Conservation (phyloP, 2,797 vertebrate species). For the Botia almorhae region DNA sequence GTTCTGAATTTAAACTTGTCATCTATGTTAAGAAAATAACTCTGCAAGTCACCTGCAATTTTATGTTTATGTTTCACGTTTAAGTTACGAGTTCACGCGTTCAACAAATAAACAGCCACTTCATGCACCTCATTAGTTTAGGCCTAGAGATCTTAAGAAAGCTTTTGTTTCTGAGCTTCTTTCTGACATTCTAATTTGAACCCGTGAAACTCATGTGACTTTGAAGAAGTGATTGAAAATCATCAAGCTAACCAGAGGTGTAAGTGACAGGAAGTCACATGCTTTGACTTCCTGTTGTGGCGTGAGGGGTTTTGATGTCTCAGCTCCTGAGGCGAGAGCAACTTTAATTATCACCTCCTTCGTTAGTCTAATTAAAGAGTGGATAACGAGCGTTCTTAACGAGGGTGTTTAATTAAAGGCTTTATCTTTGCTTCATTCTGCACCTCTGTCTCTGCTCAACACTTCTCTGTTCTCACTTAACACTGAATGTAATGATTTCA, state of each 20-base stretch:
- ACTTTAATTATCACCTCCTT: slow-evolving; percentile 77
- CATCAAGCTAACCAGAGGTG: slow-evolving; percentile 21
- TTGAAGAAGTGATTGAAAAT: background rate
- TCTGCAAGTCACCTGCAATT: too few species aligned
- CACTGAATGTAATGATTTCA: slow-evolving; percentile 33
- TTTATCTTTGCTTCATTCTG: slow-evolving; percentile 31
- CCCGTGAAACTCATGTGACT: background rate
- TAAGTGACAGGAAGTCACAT: slow-evolving; percentile 48
- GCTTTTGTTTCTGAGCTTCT: too few species aligned
- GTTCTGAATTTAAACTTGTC: too few species aligned
- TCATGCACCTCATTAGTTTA: too few species aligned
- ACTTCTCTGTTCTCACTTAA: slow-evolving; percentile 24
- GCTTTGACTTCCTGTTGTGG: slow-evolving; percentile 62
- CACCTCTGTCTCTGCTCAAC: slow-evolving; percentile 28
- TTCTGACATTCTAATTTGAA: too few species aligned
- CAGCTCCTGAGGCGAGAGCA: slow-evolving; percentile 69
- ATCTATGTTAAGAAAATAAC: too few species aligned
- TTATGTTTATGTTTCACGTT: too few species aligned
- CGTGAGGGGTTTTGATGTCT: slow-evolving; percentile 57
- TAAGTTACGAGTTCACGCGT: too few species aligned
- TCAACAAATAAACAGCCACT: too few species aligned
- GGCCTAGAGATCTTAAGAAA: too few species aligned
- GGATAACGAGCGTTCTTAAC: slow-evolving; percentile 47
- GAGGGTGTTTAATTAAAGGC: slow-evolving; percentile 43
- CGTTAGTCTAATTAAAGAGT: slow-evolving; percentile 71